Evolutionary conservation across 1,140 invertebrate genomes (phyloP), one percentile per base, ranked within the genome.

Genomic region (Neocloeon triangulifer): DNA sequence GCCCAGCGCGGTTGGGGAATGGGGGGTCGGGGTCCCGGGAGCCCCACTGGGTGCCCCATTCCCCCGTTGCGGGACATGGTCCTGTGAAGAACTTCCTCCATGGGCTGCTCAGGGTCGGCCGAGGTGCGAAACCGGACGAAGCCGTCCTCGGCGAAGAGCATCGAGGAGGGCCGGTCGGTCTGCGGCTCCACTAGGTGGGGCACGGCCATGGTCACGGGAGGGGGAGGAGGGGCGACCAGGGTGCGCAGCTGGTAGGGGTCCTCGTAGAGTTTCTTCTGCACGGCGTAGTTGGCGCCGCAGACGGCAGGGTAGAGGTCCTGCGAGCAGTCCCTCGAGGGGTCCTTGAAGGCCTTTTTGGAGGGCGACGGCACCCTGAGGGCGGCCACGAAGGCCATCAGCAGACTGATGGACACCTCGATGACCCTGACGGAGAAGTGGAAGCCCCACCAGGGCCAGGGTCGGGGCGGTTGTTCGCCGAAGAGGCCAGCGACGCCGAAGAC

Each of bases 401-500:
- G 69, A 38, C 81, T 78, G 40, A 88, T 73, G 1, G 70, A 67
- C 15, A 86, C 66, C 48, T 91, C 84, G 19, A 86, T 65, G 1
- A 86, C 55, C 13, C 84, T 61, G 18, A 85, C 59, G 2, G 73
- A 73, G 39, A 84, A 73, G 41, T 86, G 77, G 55, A 80, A 86
- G 8, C 75, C 72, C 78, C 80, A 88, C 60, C 82, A 78, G 5
- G 85, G 56, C 84, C 84, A 91, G 1, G 66, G 59, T 19, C 19
- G 49, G 36, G 7, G 31, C 25, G 2, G 36, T 16, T 1, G 39
- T 35, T 21, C 35, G 30, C 38, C 25, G 22, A 37, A 16, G 21
- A 37, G 19, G 12, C 33, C n/a, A n/a, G n/a, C n/a, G n/a, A n/a
- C 35, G 15, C 33, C 8, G 16, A 10, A 12, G 26, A 21, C 15